phyloP scores from a whole-genome alignment of 2,113 vertebrate species.

The Carettochelys insculpta region DNA sequence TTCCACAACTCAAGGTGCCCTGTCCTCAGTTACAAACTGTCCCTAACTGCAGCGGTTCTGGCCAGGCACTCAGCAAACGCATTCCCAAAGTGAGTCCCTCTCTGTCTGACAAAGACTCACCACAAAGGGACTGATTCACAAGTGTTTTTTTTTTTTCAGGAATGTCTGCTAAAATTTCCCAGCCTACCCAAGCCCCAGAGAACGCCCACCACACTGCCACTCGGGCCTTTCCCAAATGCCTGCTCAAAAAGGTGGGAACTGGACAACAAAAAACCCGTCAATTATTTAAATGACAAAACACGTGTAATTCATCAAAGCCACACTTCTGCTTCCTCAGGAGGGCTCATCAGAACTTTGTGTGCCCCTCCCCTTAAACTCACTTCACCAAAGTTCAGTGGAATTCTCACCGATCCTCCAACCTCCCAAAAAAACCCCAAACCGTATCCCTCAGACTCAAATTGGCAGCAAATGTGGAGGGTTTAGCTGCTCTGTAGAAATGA shows the following conservation, averaged over 20 bases:
- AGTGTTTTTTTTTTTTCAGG: too few relatives aligned
- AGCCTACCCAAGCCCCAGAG: not conserved
- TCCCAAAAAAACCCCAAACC: constrained; percentile 1
- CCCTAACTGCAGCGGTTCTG: not conserved
- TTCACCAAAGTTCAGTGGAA: constrained; percentile 71
- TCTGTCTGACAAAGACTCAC: not conserved
- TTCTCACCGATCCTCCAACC: constrained; percentile 45
- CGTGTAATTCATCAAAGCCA: constrained; percentile 58
- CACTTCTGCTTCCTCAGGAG: constrained; percentile 68
- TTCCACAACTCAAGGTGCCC: not conserved
- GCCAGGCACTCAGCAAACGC: not conserved
- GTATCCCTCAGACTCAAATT: constrained; percentile 37
- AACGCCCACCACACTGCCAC: not conserved
- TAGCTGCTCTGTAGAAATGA: constrained; percentile 35
- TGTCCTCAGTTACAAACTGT: not conserved
- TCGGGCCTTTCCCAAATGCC: not conserved
- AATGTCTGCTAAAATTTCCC: not conserved
- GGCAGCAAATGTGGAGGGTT: not conserved
- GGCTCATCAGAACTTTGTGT: constrained; percentile 42
- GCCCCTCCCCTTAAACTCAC: constrained; percentile 33
- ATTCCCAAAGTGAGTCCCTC: not conserved
- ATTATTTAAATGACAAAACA: constrained; percentile 66
- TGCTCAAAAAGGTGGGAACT: not conserved
- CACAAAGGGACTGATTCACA: not conserved
- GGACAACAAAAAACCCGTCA: constrained; percentile 32